phyloP scores from a whole-genome alignment of 2,888 invertebrate species.

The Arge pagana region DNA sequence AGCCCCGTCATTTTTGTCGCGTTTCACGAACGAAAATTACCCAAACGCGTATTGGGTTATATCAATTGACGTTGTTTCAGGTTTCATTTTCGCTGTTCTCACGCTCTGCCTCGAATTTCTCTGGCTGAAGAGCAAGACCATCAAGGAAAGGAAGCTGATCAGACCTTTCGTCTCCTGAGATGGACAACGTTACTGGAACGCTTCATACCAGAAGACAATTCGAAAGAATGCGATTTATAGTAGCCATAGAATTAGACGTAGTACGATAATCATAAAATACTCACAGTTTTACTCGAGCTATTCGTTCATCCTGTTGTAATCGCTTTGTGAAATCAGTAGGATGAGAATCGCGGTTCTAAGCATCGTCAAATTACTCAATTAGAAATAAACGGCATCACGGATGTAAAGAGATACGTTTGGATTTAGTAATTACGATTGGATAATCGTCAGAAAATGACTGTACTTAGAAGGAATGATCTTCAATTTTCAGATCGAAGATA shows the following conservation, averaged over 20 bases:
- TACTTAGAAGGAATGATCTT: too few species aligned
- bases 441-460: too few species aligned
- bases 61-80: constrained; percentile 49
- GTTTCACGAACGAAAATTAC: not conserved
- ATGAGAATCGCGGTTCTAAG: too few species aligned
- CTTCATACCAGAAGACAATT: not conserved
- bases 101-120: constrained; percentile 60
- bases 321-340: too few species aligned
- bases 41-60: not conserved
- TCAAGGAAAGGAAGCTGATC: constrained; percentile 59
- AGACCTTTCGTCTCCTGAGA: constrained; percentile 60
- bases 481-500: too few species aligned
- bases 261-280: not conserved
- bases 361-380: too few species aligned
- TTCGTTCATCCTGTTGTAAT: not conserved
- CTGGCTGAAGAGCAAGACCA: constrained; percentile 54
- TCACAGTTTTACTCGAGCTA: not conserved
- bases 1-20: not conserved
- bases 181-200: too few species aligned
- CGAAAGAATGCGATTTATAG: not conserved
- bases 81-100: constrained; percentile 58
- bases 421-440: too few species aligned
- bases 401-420: too few species aligned
- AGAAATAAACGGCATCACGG: too few species aligned
- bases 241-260: not conserved